These are phyloP conservation scores for Aleiodes leptofemur DNA, from an alignment of 2,888 invertebrate genomes.

Conservation along the genomic window DNA sequence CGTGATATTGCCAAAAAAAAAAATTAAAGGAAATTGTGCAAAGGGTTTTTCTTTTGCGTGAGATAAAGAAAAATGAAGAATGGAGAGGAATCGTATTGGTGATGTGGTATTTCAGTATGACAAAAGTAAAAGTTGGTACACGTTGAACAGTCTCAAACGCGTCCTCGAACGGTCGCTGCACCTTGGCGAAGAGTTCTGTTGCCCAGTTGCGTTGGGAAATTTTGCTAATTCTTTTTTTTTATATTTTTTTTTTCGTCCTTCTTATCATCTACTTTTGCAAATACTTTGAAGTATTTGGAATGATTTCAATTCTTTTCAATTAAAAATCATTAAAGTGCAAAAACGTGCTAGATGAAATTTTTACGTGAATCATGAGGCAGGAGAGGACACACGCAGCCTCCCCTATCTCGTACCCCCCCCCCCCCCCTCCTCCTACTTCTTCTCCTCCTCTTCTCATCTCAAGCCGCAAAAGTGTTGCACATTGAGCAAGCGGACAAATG, in stretches of 20 bases:
- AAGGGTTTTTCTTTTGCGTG: too few species aligned
- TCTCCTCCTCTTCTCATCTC: not conserved
- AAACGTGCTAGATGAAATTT: not conserved
- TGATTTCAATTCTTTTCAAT: too few species aligned
- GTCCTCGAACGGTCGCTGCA: constrained; percentile 75
- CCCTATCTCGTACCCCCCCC: constrained; percentile 17
- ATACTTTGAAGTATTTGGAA: too few species aligned
- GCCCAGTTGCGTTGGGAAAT: too few species aligned
- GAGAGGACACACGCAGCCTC: constrained; percentile 37
- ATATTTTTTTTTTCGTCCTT: too few species aligned
- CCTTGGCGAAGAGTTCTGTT: constrained; percentile 52
- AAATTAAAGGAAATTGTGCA: too few species aligned
- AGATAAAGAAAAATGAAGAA: too few species aligned
- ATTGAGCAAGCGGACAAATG: constrained; percentile 64
- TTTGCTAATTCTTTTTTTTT: too few species aligned
- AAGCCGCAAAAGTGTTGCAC: constrained; percentile 47
- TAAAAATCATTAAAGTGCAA: too few species aligned
- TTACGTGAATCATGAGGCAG: constrained; percentile 24
- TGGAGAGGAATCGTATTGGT: too few species aligned
- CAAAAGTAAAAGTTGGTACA: constrained; percentile 71
- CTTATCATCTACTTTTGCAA: too few species aligned
- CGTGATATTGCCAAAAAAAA: too few species aligned
- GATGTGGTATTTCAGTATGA: constrained; percentile 43
- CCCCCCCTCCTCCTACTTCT: not conserved
- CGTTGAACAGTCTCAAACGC: constrained; percentile 67